Evolutionary conservation across 2,797 vertebrate genomes (phyloP).

Genomic region (Gymnocypris eckloni): DNA sequence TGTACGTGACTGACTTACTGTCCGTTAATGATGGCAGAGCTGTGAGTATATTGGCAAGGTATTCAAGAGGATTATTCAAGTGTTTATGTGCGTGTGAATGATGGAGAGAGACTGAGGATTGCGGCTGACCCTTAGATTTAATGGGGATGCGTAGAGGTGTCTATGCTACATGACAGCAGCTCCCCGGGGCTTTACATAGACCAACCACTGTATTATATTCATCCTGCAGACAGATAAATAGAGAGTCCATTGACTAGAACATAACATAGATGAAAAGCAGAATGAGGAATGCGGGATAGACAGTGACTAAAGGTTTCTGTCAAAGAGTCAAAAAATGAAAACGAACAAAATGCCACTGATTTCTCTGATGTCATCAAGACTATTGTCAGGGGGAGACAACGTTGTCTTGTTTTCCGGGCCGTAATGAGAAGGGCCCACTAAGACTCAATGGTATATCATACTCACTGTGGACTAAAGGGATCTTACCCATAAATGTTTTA

Average conservation of each 20-base stretch:
- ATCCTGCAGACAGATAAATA: not conserved
- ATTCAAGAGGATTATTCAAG: slow-evolving; percentile 1
- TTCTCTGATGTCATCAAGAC: not conserved
- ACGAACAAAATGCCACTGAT: not conserved
- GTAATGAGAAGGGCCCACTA: not conserved
- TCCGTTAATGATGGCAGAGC: slow-evolving; percentile 18
- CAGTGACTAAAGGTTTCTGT: not conserved
- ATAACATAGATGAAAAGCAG: slow-evolving; percentile 6
- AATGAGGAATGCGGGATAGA: slow-evolving; percentile 1
- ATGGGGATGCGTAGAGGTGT: slow-evolving; percentile 6
- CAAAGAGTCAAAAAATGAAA: not conserved
- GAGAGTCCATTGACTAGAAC: slow-evolving; percentile 4
- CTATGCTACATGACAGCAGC: slow-evolving; percentile 21
- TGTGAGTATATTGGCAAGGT: not conserved
- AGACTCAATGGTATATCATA: not conserved
- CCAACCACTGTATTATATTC: slow-evolving; percentile 26
- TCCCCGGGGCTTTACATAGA: not conserved
- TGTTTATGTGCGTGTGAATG: not conserved
- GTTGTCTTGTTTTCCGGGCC: not conserved
- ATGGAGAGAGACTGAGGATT: not conserved
- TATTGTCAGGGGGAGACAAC: not conserved
- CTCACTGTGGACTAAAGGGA: not conserved
- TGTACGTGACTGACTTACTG: not conserved
- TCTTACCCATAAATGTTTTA: not conserved
- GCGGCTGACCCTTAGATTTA: not conserved